Percentiles rank a stretch among this genome's conserved stretches.
phyloP scores from a whole-genome alignment of 2,888 invertebrate genomes.

The Trissoscelio sp. region DNA sequence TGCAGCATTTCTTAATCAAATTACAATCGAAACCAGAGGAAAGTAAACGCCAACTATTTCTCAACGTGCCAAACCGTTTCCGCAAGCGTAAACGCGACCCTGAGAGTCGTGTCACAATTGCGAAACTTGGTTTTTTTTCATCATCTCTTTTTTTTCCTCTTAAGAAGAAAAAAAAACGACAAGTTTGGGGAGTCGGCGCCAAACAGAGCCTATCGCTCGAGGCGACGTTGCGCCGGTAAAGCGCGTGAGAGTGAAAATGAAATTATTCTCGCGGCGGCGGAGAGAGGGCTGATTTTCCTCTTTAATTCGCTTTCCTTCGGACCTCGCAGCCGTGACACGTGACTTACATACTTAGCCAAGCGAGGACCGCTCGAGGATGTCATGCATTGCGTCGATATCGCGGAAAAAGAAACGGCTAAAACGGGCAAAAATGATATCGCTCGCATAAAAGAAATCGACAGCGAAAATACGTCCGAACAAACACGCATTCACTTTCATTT shows the following conservation, averaged over 20 bases:
- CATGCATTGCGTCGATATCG: constrained; percentile 64
- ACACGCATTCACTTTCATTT: constrained; percentile 48
- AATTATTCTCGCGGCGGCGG: constrained; percentile 41
- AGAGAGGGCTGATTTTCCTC: constrained; percentile 65
- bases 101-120: constrained; percentile 3
- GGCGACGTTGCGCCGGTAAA: constrained; percentile 35
- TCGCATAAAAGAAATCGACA: constrained; percentile 60
- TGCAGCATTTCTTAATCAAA: too few relatives aligned
- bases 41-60: background rate
- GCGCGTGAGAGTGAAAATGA: constrained; percentile 63
- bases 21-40: background rate
- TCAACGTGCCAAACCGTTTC: constrained; percentile 8
- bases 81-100: constrained; percentile 9
- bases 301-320: constrained; percentile 69
- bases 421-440: constrained; percentile 47
- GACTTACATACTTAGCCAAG: constrained; percentile 69
- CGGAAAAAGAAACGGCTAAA: constrained; percentile 61
- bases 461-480: constrained; percentile 35
- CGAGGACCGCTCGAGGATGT: constrained; percentile 67
- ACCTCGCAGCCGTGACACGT: constrained; percentile 69
- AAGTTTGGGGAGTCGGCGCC: background rate
- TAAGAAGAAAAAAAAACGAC: background rate
- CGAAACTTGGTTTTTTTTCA: background rate
- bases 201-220: constrained; percentile 59
- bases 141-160: background rate